Evolutionary conservation across 2,888 invertebrate species (phyloP), one percentile per base, ranked within the genome.

Genomic region (Diaperis boleti): DNA sequence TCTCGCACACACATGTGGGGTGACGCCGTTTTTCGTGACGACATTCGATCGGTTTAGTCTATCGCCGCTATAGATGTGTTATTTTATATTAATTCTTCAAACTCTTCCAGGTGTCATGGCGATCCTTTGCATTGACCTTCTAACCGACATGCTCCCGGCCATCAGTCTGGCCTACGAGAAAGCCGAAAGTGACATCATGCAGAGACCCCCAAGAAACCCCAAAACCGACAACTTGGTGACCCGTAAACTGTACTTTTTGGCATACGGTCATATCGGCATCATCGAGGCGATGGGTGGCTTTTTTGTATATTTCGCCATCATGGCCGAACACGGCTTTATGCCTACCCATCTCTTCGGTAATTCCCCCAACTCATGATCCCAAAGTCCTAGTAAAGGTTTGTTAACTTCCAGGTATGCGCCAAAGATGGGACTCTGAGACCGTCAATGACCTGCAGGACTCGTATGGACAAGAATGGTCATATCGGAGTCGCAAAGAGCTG

Each of bases 251-350:
- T 89, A 95, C 75, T 86, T 88, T 18, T 87, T 94, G 74, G 90
- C 92, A 0, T 95, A 95, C 75, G 92, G 92, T 4, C 95, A 95
- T 79, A 89, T 94, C 62, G 95, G 95, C 31, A 86, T 94, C 82
- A 90, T 94, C 41, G 95, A 96, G 81, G 89, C 94, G 0, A 85
- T 89, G 0, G 92, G 92, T 57, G 95, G 94, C 22, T 94, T 95
- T 84, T 93, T 90, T 76, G 87, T 90, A 6, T 96, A 95, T 79
- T 94, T 95, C 77, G 85, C 92, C 63, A 90, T 95, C 44, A 89
- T 95, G 88, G 92, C 90, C 11, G 91, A 92, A 79, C 88, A 93
- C 76, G 95, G 95, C 0, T 95, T 95, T 80, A 84, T 88, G 76
- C 92, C 94, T 0, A 68, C 68, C 7, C 75, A 75, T 35, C 77